A percentile compares a stretch with the other conserved stretches of the same genome.
phyloP scores from a whole-genome alignment of 2,888 invertebrate genomes.

The Nebria salina region DNA sequence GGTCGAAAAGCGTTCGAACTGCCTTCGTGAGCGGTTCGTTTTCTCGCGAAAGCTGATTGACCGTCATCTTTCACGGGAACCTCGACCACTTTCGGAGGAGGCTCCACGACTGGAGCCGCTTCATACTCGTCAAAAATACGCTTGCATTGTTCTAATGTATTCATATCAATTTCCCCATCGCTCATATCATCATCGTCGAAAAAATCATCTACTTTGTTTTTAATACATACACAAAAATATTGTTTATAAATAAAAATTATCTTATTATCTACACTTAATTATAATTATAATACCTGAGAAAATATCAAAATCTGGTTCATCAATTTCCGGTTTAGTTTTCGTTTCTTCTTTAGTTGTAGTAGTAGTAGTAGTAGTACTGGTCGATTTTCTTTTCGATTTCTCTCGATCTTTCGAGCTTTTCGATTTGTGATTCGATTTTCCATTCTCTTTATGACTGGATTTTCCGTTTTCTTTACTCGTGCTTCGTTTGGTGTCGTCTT shows the following conservation, averaged over 20 bases:
- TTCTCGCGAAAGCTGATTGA: not conserved
- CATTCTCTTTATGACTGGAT: conserved; percentile 17
- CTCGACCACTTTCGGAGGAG: not conserved
- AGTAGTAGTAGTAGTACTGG: conserved; percentile 14
- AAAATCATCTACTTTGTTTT: not conserved
- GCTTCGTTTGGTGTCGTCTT: conserved; percentile 6
- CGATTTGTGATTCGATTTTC: not conserved
- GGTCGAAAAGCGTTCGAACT: not conserved
- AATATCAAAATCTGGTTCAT: not conserved
- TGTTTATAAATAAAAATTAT: not conserved
- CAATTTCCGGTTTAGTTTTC: conserved; percentile 17
- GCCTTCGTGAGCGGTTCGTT: conserved; percentile 2
- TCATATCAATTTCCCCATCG: conserved; percentile 26
- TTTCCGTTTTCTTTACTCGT: conserved; percentile 32
- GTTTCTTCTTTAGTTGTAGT: not conserved
- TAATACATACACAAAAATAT: too few relatives aligned
- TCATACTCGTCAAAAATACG: conserved; percentile 44
- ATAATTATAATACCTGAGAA: not conserved
- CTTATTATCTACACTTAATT: not conserved
- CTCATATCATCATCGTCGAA: conserved; percentile 6
- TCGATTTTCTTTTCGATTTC: conserved; percentile 15
- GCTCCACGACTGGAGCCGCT: conserved; percentile 13
- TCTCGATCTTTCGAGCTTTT: conserved; percentile 21
- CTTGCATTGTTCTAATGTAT: conserved; percentile 36
- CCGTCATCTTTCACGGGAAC: not conserved